phyloP scores from a whole-genome alignment of 2,888 invertebrate species.

The Trypoxylon attenuatum region DNA sequence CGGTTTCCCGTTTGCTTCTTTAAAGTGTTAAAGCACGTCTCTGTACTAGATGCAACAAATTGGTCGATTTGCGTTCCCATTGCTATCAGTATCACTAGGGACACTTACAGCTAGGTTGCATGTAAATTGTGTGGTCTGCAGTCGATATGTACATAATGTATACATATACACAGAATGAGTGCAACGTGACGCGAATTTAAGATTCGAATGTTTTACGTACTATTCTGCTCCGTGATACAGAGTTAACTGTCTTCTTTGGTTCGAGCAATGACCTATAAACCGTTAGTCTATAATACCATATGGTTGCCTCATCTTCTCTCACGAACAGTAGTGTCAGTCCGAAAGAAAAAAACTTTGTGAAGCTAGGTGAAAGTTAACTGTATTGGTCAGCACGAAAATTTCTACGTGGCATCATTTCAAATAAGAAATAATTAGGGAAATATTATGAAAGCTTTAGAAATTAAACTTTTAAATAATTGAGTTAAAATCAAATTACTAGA shows the following conservation, averaged over 20 bases:
- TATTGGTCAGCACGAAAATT: too few relatives aligned
- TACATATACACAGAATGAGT: slow-evolving; percentile 38
- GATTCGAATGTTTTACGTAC: slow-evolving; percentile 20
- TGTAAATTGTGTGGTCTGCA: slow-evolving; percentile 56
- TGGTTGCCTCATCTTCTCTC: too few relatives aligned
- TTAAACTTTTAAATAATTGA: too few relatives aligned
- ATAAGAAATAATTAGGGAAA: too few relatives aligned
- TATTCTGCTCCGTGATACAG: slow-evolving; percentile 26
- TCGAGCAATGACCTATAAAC: slow-evolving; percentile 28
- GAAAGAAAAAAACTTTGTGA: too few relatives aligned
- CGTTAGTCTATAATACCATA: slow-evolving; percentile 43
- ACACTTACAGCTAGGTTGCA: slow-evolving; percentile 15
- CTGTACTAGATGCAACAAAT: slow-evolving; percentile 19
- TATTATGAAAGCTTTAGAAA: too few relatives aligned
- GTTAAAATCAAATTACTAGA: too few relatives aligned
- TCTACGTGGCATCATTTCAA: too few relatives aligned
- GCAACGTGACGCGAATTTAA: slow-evolving; percentile 59
- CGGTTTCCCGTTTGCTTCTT: slow-evolving; percentile 7
- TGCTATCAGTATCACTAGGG: slow-evolving; percentile 20
- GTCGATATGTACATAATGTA: slow-evolving; percentile 27
- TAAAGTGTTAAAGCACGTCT: not conserved
- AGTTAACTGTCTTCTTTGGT: slow-evolving; percentile 33
- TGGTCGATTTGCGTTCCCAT: slow-evolving; percentile 23
- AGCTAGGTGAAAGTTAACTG: too few relatives aligned
- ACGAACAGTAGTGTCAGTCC: too few relatives aligned